Base-by-base conservation (phyloP, 2,113 vertebrate species). In the Chamaea fasciata region DNA sequence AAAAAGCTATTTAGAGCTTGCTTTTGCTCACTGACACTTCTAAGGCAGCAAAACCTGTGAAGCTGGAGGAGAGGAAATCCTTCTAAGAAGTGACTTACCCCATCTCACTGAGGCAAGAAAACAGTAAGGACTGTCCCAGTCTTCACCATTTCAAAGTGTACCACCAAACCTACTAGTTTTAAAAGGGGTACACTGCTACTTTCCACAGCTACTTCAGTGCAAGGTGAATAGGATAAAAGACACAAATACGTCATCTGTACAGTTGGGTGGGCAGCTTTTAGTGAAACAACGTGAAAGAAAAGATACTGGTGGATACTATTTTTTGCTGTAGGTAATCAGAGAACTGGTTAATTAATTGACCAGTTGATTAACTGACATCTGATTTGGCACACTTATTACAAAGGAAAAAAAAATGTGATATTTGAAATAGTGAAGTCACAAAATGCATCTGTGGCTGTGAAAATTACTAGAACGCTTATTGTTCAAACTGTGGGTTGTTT, bases 191-290 rank as follows among this genome's bases (percentile, higher is more conserved):
- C 16, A 30, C 23, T 31, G 35, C 27, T 70, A 15, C 56, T 83
- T 91, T 78, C 62, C 63, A 76, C 59, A 83, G 37, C 65, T 60
- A 73, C 15, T 55, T 27, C 26, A 65, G 11, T 27, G 15, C 15
- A 75, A 55, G 39, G 63, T 11, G 30, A 83, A 39, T 8, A 37
- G 4, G 16, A 87, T 30, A 64, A 39, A 46, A 52, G 33, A 75
- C 7, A 14, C 10, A 65, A 70, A 13, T 5, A 18, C 3, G 1
- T 22, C 22, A 63, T 15, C 12, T 0, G 0, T 23, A 24, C 10
- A 76, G 22, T 5, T 64, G 41, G 2, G 16, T 8, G 3, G 24
- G 15, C 27, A 69, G 10, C 37, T 69, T 91, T 87, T 33, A 75
- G 49, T 6, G 11, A 87, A 85, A 41, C 15, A 76, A 73, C 7